Percentiles rank a stretch among this genome's conserved stretches.
phyloP scores from a whole-genome alignment of 1,140 invertebrate genomes.

The Homarus americanus region DNA sequence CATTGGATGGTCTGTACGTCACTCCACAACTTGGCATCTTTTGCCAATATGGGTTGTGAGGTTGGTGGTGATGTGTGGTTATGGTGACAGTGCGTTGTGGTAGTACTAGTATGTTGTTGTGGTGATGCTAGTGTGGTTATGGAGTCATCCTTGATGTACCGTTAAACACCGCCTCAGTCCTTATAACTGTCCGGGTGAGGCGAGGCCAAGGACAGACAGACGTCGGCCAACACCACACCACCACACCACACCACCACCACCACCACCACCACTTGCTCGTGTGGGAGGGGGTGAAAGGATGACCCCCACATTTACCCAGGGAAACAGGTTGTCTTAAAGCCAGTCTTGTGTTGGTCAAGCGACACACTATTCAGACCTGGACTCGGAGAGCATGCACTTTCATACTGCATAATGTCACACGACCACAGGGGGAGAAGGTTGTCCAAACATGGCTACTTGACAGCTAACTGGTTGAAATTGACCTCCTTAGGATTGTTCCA shows the following conservation, averaged over 20 bases:
- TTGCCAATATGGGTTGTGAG: no score
- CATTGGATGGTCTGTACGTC: no score
- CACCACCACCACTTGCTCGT: neutral
- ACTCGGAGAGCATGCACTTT: no score
- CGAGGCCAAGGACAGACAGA: slow-evolving; percentile 55
- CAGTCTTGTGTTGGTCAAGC: slow-evolving; percentile 27
- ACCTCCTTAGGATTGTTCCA: neutral
- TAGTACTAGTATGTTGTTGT: no score
- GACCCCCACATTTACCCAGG: slow-evolving; percentile 18
- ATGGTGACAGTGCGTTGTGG: no score
- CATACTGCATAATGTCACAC: slow-evolving; percentile 20
- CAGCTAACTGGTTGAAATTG: neutral
- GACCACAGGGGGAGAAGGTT: neutral
- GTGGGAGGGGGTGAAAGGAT: slow-evolving; percentile 53
- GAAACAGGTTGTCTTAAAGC: slow-evolving; percentile 1
- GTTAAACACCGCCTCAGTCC: slow-evolving; percentile 17
- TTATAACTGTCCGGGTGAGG: slow-evolving; percentile 53
- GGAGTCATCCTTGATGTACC: slow-evolving; percentile 25
- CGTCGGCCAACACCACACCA: no score
- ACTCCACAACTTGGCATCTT: no score
- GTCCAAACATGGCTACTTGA: neutral
- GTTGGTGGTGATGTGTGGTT: no score
- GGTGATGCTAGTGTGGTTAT: neutral
- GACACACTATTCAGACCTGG: no score
- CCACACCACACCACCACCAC: no score